Base-by-base conservation (phyloP, 2,888 invertebrate genomes). In the Pocota personata region DNA sequence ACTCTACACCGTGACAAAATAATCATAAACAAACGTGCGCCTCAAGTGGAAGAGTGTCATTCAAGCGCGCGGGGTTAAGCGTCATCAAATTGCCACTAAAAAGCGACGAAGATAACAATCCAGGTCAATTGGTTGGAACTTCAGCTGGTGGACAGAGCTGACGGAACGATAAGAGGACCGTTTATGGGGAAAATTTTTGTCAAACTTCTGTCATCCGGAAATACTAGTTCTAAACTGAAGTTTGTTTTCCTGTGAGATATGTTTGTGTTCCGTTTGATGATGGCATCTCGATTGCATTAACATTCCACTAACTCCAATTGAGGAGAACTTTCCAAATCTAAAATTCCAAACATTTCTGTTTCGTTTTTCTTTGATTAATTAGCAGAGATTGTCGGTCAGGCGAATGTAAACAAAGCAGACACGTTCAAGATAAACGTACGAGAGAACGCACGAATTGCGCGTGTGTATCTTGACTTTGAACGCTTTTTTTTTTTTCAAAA, bases 381-480 rank as follows among this genome's bases (percentile, higher is more conserved):
- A 55, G 27, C n/a, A 37, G 24, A 37, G 24, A 32, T 52, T 72
- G 62, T 52, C 52, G 40, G 62, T 52, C 30, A 52, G 55, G 27
- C 16, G 60, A 52, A 46, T 64, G 64, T 62, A 62, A 62, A 62
- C 62, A 75, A 40, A 35, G 35, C 43, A 35, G 35, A 52, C 24
- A 43, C 40, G 43, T 37, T 48, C 48, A 1, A 64, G 21, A 52
- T 8, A 19, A 30, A 40, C n/a, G 21, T 4, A 50, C 37, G 14
- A 40, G 14, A 40, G 48, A 3, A 50, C 16, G n/a, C 40, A 32
- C 66, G 40, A 7, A 14, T 14, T 58, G 57, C 48, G 37, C 48
- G 37, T 37, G 62, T 55, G 46, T 35, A 24, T 57, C 62, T 62
- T 79, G 78, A 79, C 78, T 79, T 78, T 78, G 78, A 71, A 78